These are phyloP conservation scores for Cheilosia vernalis DNA, from an alignment of 2,888 invertebrate species.

Conservation along the genomic window DNA sequence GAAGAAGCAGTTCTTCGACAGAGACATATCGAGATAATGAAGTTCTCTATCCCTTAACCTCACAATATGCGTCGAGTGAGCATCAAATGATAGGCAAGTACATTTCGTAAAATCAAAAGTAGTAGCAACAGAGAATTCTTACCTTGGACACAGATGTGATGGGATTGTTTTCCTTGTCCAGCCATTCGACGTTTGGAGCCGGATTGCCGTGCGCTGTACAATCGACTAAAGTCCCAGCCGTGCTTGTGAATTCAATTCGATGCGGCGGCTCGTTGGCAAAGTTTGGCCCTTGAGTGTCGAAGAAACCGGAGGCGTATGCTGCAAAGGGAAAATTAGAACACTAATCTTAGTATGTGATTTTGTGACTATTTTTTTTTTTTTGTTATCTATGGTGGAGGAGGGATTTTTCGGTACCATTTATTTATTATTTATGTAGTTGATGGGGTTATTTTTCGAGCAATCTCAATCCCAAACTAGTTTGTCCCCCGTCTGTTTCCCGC, in stretches of 20 bases:
- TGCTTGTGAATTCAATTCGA: constrained; percentile 85
- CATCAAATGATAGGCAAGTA: too few species aligned
- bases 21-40: too few species aligned
- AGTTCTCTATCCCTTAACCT: too few species aligned
- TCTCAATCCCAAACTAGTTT: too few species aligned
- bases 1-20: too few species aligned
- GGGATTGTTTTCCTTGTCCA: constrained; percentile 84
- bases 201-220: constrained; percentile 85
- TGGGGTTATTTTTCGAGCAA: too few species aligned
- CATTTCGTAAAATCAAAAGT: too few species aligned
- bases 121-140: constrained; percentile 18
- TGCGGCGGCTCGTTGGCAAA: constrained; percentile 85
- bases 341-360: background rate
- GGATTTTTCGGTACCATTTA: too few species aligned
- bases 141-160: constrained; percentile 84
- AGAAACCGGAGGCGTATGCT: constrained; percentile 83
- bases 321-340: background rate
- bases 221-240: constrained; percentile 84
- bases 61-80: too few species aligned
- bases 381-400: too few species aligned
- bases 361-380: background rate
- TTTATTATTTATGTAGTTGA: too few species aligned
- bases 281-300: constrained; percentile 85
- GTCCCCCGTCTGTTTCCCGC: too few species aligned
- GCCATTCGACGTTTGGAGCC: constrained; percentile 85